Evolutionary conservation across 1,140 invertebrate genomes (phyloP), one percentile per base, ranked within the genome.

Genomic region (Ericerus pela): DNA sequence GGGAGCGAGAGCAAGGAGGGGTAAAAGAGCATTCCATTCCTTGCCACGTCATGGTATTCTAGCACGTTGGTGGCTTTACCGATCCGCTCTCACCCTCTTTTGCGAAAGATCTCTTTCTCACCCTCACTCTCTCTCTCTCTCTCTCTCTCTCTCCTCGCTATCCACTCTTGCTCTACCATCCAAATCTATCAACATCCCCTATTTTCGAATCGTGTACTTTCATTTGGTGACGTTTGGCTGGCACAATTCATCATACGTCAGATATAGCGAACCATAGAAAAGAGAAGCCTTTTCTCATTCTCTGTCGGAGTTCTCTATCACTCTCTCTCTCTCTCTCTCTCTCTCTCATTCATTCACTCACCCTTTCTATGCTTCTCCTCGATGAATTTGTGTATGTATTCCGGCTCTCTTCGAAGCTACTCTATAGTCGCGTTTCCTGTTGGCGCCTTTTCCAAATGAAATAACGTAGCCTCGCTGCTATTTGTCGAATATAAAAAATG

Each of bases 191-290:
- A 47, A 18, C 41, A 47, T 47, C 41, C 41, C 26, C n/a, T n/a
- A 36, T 53, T 24, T 30, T 53, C 27, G 24, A 20, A 30, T 53
- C 51, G 30, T 53, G 51, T 31, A 53, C 51, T 53, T 53, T 28
- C 30, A 30, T 53, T 51, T 53, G 51, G 51, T 31, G 51, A 53
- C 27, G 30, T 53, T 53, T 53, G 27, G 51, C 27, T 28, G 51
- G 11, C 18, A 53, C 30, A 29, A 53, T 53, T 28, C 51, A 53
- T 31, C 27, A 53, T 53, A 30, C 30, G 51, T 30, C 51, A 31
- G n/a, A n/a, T n/a, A n/a, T n/a, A n/a, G 41, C 41, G 41, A 47
- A 24, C 41, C 41, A 18, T 24, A n/a, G n/a, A n/a, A 53, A 28
- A 53, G 30, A 16, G 51, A 30, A 28, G 30, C 51, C 51, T 53